A percentile compares a stretch with the other conserved stretches of the same genome.
These are phyloP conservation scores for Trematomus bernacchii DNA, from an alignment of 2,797 vertebrate species.

Conservation along the genomic window DNA sequence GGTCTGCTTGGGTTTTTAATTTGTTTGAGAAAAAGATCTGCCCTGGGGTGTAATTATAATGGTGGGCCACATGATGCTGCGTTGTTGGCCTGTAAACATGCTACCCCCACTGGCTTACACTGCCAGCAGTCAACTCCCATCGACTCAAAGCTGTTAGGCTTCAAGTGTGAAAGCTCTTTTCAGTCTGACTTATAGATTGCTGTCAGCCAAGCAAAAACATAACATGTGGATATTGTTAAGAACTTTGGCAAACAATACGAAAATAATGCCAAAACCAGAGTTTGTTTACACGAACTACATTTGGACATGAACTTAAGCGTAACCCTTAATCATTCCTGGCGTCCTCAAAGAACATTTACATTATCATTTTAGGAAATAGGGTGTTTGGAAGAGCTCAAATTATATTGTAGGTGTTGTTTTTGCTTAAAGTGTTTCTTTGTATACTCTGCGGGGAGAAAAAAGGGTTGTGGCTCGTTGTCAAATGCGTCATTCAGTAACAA, in stretches of 20 bases:
- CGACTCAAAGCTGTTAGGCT: conserved; percentile 49
- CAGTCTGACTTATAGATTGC: conserved; percentile 48
- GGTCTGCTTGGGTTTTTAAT: conserved; percentile 80
- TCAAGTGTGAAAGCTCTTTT: conserved; percentile 52
- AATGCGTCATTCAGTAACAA: conserved; percentile 70
- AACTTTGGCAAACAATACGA: conserved; percentile 27
- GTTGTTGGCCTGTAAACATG: conserved; percentile 72
- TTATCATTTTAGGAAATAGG: conserved; percentile 60
- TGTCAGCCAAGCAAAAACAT: conserved; percentile 35
- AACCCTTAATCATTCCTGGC: conserved; percentile 20
- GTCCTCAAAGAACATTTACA: conserved; percentile 26
- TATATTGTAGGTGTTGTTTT: conserved; percentile 60
- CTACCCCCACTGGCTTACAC: conserved; percentile 56
- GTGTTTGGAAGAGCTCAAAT: conserved; percentile 46
- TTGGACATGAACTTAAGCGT: conserved; percentile 33
- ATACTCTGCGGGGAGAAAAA: conserved; percentile 13
- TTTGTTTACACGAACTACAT: conserved; percentile 43
- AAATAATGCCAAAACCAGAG: conserved; percentile 18
- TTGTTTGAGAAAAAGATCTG: conserved; percentile 80
- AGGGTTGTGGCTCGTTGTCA: conserved; percentile 55
- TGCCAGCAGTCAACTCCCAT: conserved; percentile 49
- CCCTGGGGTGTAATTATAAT: conserved; percentile 81
- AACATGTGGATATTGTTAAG: conserved; percentile 54
- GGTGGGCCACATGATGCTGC: conserved; percentile 75
- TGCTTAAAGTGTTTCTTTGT: conserved; percentile 52